Evolutionary conservation across 2,113 vertebrate genomes (phyloP).

Genomic region (Channa argus): DNA sequence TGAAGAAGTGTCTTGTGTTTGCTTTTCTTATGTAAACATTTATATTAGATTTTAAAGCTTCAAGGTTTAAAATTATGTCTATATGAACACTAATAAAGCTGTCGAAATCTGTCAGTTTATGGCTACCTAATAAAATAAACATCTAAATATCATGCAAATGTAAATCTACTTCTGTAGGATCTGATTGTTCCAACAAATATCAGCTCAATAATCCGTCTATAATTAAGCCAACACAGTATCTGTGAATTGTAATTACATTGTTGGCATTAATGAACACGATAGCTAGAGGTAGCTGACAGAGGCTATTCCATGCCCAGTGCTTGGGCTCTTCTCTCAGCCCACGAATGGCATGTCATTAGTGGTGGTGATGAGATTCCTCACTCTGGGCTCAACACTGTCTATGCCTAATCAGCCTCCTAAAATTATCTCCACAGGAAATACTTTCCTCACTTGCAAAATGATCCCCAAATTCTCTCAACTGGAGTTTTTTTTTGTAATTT

Average conservation of each 20-base stretch:
- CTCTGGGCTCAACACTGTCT: conserved; percentile 77
- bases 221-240: conserved; percentile 78
- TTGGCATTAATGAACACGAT: conserved; percentile 78
- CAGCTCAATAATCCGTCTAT: conserved; percentile 77
- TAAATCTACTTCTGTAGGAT: conserved; percentile 66
- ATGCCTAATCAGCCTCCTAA: conserved; percentile 79
- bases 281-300: conserved; percentile 75
- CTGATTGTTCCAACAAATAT: conserved; percentile 76
- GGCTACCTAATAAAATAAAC: conserved; percentile 50
- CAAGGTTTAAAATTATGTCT: conserved; percentile 18
- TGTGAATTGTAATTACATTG: conserved; percentile 79
- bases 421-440: conserved; percentile 80
- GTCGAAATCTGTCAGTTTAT: conserved; percentile 51
- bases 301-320: conserved; percentile 76
- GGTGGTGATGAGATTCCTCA: conserved; percentile 78
- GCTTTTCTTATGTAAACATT: conserved; percentile 44
- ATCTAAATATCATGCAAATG: conserved; percentile 56
- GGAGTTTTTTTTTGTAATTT: conserved; percentile 54
- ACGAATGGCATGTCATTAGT: conserved; percentile 83
- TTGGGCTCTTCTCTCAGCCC: conserved; percentile 69
- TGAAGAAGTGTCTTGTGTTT: conserved; percentile 49
- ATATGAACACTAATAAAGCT: conserved; percentile 16
- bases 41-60: conserved; percentile 27
- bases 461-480: conserved; percentile 60
- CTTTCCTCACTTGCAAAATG: conserved; percentile 64